Base-by-base conservation (phyloP, 2,113 vertebrate genomes). In the Axis porcinus region DNA sequence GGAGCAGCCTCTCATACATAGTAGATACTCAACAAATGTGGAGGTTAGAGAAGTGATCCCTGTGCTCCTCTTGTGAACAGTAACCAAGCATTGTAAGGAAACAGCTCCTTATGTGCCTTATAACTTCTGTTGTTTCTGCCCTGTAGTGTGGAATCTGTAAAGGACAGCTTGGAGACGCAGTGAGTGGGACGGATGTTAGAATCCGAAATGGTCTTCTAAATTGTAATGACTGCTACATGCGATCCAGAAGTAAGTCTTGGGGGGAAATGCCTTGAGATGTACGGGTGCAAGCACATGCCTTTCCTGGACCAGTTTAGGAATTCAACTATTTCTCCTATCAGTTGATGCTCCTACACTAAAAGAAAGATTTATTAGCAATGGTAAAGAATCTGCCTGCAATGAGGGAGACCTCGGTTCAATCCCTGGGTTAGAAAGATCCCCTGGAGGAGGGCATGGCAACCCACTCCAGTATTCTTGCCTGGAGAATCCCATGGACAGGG, bases 161-260 rank as follows among this genome's bases (percentile, higher is more conserved):
- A 98, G 99, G 99, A 85, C 99, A 99, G 98, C 98, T 99, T 74
- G 99, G 99, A 54, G 99, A 99, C 23, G 99, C 99, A 76, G 99
- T 99, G 11, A 99, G 99, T 3, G 99, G 99, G 92, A 99, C 99
- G 0, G 99, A 99, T 86, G 99, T 99, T 94, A 99, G 99, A 98
- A 99, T 99, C 98, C 99, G 99, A 83, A 99, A 99, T 21, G 99
- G 99, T 95, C 99, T 99, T 94, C 99, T 99, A 9, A 99, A 99
- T 99, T 99, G 99, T 97, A 99, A 99, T 0, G 99, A 99, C 97
- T 99, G 99, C 98, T 99, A 99, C 94, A 98, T 99, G 98, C 99
- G 99, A 98, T 99, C 99, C 96, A 99, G 99, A 98, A 99, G 99
- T 99, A 97, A 99, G 99, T 99, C 86, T 74, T 14, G 12, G 2